Evolutionary conservation across 2,797 vertebrate genomes (phyloP), one percentile per base, ranked within the genome.

Genomic region (Miichthys miiuy): DNA sequence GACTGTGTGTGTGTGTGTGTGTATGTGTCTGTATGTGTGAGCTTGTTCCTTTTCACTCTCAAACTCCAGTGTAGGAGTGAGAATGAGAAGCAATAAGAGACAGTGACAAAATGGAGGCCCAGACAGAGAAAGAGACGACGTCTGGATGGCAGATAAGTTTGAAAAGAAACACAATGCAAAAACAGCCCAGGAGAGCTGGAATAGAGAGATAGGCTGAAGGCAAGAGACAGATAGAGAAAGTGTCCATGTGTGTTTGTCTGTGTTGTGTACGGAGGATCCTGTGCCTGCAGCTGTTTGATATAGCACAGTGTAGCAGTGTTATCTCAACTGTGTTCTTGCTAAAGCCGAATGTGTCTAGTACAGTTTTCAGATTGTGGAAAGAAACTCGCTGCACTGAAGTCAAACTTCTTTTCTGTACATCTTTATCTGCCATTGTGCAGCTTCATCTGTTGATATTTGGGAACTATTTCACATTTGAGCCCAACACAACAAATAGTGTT

Each of bases 281-380:
- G 77, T 48, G 77, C 44, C 73, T 77, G 80, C 81, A 79, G 75
- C 47, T 27, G 72, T 87, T 87, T 86, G 65, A 84, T 90, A 89
- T 79, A 64, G 25, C 58, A 54, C 52, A 55, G 58, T 70, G 16
- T 14, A 48, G 18, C 14, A 16, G 41, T 65, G 41, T 38, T 80
- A 73, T 78, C 63, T 68, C 16, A 0, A 34, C 20, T 42, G n/a
- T 41, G 51, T 61, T 70, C 60, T 13, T 17, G 21, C 44, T 75
- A 1, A 54, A 72, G 62, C 60, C 68, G 30, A 75, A 75, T 18
- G 55, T 58, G 42, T 14, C 60, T 68, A 72, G 68, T 72, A 38
- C 51, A 47, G 52, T 30, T 66, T 38, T 74, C 57, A 78, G 62
- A 52, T 66, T 25, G 38, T 4, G 30, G 25, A 77, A 18, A 77